A percentile compares a stretch with the other conserved stretches of the same genome.
phyloP scores from a whole-genome alignment of 2,888 invertebrate species.

The Diplolepis rosae region DNA sequence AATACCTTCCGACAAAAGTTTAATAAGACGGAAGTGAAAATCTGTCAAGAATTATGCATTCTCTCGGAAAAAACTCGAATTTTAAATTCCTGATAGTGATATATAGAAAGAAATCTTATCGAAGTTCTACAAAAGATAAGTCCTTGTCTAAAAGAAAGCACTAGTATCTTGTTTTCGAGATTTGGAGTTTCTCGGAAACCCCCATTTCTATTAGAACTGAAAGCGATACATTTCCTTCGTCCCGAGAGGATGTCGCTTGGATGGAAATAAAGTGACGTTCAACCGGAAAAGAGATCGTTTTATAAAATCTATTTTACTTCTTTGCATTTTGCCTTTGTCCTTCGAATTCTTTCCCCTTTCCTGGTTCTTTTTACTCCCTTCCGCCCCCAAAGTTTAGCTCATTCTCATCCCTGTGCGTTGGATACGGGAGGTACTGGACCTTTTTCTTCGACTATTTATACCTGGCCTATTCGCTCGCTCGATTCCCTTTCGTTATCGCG shows the following conservation, averaged over 20 bases:
- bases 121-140: background rate
- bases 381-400: slow-evolving; percentile 29
- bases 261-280: slow-evolving; percentile 33
- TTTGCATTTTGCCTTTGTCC: slow-evolving; percentile 65
- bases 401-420: slow-evolving; percentile 22
- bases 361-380: slow-evolving; percentile 21
- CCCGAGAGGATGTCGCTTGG: slow-evolving; percentile 32
- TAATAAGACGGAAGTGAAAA: no score
- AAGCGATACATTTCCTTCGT: slow-evolving; percentile 23
- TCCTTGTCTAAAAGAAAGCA: background rate
- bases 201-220: slow-evolving; percentile 16
- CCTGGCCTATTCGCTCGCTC: slow-evolving; percentile 58
- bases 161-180: background rate
- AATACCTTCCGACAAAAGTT: no score
- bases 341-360: slow-evolving; percentile 45
- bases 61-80: no score
- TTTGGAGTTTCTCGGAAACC: background rate
- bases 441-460: slow-evolving; percentile 46
- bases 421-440: slow-evolving; percentile 31
- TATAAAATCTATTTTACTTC: slow-evolving; percentile 66
- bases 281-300: slow-evolving; percentile 62
- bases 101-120: no score
- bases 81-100: no score
- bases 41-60: no score
- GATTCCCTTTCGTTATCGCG: slow-evolving; percentile 70